Base-by-base conservation (phyloP, 2,797 vertebrate genomes). In the Tinamus major region DNA sequence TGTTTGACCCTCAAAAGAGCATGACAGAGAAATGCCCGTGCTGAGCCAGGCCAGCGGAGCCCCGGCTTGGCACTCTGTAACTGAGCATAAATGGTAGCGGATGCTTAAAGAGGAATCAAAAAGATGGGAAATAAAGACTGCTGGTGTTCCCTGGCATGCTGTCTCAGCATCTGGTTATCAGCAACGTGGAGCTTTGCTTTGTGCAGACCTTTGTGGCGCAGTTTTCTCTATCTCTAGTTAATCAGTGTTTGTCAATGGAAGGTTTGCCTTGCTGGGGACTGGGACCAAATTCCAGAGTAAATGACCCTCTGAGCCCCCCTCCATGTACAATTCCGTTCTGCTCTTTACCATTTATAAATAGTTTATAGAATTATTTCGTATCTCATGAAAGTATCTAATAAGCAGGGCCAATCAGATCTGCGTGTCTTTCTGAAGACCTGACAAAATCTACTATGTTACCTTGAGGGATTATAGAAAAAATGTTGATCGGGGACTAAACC, bases 241-340 rank as follows among this genome's bases (percentile, higher is more conserved):
- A 91, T 94, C 79, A 39, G n/a, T 87, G n/a, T 93, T 94, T 95
- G 58, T 67, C 62, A 71, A 14, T 64, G 44, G 79, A 63, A 93
- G 39, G 29, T 87, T 68, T 51, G 37, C 80, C 88, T 67, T 29
- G 68, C 85, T 87, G 59, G 29, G 49, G 87, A 35, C 42, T 33
- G 59, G 41, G 87, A 51, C 33, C n/a, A 56, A 72, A 91, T 85
- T 87, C 62, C 65, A 48, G 44, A 17, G 5, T 33, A 82, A 89
- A 69, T 37, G 79, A 65, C 8, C 41, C 29, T 69, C 59, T 75
- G 74, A 63, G 46, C n/a, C 44, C 48, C n/a, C 41, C n/a, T 87
- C 21, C 2, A 46, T 42, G 78, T 76, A 42, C 41, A 24, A 78
- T 78, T 77, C 35, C 71, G 6, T 51, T 12, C 23, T 17, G 79